A percentile compares a stretch with the other conserved stretches of the same genome.
These are phyloP conservation scores for Noctua pronuba DNA, from an alignment of 2,888 invertebrate genomes.

Conservation along the genomic window DNA sequence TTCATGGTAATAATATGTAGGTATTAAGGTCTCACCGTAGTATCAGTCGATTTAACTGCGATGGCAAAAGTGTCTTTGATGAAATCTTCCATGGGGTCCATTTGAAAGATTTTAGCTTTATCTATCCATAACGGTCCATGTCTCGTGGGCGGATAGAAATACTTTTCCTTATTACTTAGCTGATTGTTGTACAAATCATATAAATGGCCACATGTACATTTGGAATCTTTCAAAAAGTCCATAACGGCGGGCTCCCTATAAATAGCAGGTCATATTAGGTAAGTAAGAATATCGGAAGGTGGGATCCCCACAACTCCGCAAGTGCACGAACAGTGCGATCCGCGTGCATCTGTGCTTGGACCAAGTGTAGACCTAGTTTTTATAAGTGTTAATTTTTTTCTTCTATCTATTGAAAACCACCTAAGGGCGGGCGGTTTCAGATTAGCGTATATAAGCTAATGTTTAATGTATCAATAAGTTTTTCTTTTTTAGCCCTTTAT, in stretches of 20 bases:
- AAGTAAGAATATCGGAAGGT: not conserved
- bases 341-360: too few species aligned
- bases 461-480: too few species aligned
- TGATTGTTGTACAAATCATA: slow-evolving; percentile 80
- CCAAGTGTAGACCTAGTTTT: too few species aligned
- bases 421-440: too few species aligned
- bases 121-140: slow-evolving; percentile 79
- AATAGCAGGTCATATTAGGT: slow-evolving; percentile 3
- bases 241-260: slow-evolving; percentile 78
- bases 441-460: too few species aligned
- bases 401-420: too few species aligned
- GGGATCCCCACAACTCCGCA: not conserved
- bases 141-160: slow-evolving; percentile 79
- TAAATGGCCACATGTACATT: slow-evolving; percentile 83
- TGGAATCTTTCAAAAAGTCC: slow-evolving; percentile 77
- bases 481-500: too few species aligned
- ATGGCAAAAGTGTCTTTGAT: slow-evolving; percentile 78
- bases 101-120: slow-evolving; percentile 81
- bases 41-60: slow-evolving; percentile 76
- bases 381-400: too few species aligned
- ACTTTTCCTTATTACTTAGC: slow-evolving; percentile 72
- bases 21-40: slow-evolving; percentile 71
- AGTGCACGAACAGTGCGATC: too few species aligned
- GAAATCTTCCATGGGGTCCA: slow-evolving; percentile 83
- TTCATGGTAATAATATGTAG: not conserved